Evolutionary conservation across 1,140 invertebrate species (phyloP), one percentile per base, ranked within the genome.

Genomic region (Helicorthomorpha holstii): DNA sequence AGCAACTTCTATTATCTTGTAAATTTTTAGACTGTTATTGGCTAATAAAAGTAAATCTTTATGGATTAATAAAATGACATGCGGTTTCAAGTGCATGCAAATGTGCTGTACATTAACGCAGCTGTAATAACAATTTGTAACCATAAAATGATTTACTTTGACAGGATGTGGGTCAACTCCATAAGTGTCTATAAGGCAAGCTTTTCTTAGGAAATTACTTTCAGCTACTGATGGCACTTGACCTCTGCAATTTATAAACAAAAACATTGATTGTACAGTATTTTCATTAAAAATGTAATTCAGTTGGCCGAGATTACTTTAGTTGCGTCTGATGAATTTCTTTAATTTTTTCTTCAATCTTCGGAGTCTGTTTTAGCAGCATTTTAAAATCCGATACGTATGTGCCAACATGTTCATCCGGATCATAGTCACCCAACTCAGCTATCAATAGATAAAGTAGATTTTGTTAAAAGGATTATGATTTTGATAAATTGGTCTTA

Each of bases 121-220:
- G n/a, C n/a, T n/a, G n/a, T n/a, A n/a, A n/a, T n/a, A n/a, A n/a
- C n/a, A n/a, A n/a, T n/a, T n/a, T n/a, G n/a, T n/a, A n/a, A n/a
- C n/a, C n/a, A n/a, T n/a, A n/a, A n/a, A 44, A 24, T 12, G 34
- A 55, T 54, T 66, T 67, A 91, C 90, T 77, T 96, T 97, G n/a
- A 97, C 91, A 49, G 88, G 85, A 75, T 97, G 89, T 1, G 93
- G 94, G 72, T 98, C 93, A 26, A 97, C 83, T 14, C 93, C 94
- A 64, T 97, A 98, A 0, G 92, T 95, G 61, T 96, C 93, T 34
- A 97, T 72, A 51, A 82, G 77, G 27, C 83, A 82, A 21, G 91
- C 88, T 60, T 89, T 81, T 66, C 82, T 83, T 26, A 94, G 73
- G 66, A 94, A 94, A 54, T 80, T 76, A 26, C 75, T 77, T 69